phyloP scores from a whole-genome alignment of 2,797 vertebrate species.

The Rhabdophis nuchalis region DNA sequence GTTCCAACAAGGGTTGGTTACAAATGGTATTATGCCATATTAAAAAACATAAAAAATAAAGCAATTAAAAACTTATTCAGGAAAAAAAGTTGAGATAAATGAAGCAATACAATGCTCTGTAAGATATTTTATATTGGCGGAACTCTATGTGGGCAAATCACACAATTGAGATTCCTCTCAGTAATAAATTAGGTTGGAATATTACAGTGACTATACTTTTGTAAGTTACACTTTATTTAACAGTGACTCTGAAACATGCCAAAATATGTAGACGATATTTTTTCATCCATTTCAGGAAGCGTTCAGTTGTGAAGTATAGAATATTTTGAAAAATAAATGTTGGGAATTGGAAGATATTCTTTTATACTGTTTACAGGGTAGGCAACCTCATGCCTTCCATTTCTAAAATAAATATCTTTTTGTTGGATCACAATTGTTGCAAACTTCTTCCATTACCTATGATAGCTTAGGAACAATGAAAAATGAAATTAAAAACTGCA shows the following conservation, averaged over 20 bases:
- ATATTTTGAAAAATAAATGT: not conserved
- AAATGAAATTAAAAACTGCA: not conserved
- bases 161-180: not conserved
- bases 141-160: not conserved
- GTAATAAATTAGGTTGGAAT: not conserved
- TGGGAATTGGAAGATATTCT: not conserved
- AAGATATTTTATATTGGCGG: not conserved
- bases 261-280: not conserved
- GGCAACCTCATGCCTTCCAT: not conserved
- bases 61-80: not conserved
- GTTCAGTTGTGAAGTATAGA: not conserved
- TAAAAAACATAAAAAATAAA: not conserved
- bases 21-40: not conserved
- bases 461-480: not conserved
- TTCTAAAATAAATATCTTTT: not conserved
- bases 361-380: not conserved
- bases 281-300: not conserved
- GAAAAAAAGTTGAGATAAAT: not conserved
- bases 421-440: not conserved
- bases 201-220: not conserved
- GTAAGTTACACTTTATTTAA: not conserved
- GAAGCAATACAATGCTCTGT: not conserved
- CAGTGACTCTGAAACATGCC: not conserved
- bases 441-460: not conserved
- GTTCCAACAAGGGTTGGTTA: not conserved